These are phyloP conservation scores for Limosa lapponica DNA, from an alignment of 2,797 vertebrate species.

Conservation along the genomic window DNA sequence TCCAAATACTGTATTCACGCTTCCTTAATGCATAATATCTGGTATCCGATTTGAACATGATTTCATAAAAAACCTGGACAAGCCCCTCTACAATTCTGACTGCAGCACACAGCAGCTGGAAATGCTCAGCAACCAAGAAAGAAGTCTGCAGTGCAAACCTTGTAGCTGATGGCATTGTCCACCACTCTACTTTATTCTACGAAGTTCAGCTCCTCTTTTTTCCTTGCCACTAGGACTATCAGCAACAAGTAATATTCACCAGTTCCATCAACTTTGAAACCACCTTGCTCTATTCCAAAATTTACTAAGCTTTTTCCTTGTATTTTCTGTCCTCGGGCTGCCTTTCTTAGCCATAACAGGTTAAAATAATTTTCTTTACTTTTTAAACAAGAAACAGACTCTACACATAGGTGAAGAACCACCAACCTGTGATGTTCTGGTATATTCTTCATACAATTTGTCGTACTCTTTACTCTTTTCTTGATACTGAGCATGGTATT, in stretches of 20 bases:
- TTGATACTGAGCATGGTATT: slow-evolving; percentile 94
- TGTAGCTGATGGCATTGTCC: neutral
- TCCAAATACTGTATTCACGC: slow-evolving; percentile 22
- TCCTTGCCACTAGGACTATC: neutral
- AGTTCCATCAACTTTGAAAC: neutral
- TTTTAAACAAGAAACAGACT: neutral
- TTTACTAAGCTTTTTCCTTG: neutral
- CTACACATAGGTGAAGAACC: neutral
- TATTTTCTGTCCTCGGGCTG: neutral
- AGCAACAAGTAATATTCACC: neutral
- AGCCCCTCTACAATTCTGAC: neutral
- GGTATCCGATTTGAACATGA: neutral
- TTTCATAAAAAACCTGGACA: slow-evolving; percentile 1
- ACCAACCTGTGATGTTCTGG: slow-evolving; percentile 93
- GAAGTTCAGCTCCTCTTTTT: neutral
- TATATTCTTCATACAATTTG: slow-evolving; percentile 93
- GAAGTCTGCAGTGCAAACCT: neutral
- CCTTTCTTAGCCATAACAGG: neutral
- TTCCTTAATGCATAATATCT: slow-evolving; percentile 39
- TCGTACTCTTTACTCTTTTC: slow-evolving; percentile 97
- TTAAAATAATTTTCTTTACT: neutral
- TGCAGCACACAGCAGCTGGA: slow-evolving; percentile 19
- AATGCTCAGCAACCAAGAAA: slow-evolving; percentile 3
- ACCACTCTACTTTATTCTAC: neutral
- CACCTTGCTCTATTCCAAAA: neutral